Percentiles rank a stretch among this genome's conserved stretches.
Conservation (phyloP, 2,888 invertebrate genomes). For the Plemyria rubiginata region DNA sequence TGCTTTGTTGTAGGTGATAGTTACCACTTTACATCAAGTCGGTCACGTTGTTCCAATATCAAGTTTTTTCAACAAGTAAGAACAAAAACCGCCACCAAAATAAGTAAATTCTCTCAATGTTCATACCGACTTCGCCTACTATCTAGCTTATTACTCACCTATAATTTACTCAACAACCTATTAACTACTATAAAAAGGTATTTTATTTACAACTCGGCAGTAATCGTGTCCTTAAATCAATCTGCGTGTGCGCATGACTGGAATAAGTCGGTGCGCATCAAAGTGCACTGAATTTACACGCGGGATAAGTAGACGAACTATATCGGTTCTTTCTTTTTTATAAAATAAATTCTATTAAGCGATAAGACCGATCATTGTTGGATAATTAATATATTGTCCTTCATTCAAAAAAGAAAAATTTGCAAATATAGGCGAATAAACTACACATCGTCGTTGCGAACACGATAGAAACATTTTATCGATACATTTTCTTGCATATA, state of each 20-base stretch:
- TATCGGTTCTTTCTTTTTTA: background rate
- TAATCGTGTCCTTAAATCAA: constrained; percentile 21
- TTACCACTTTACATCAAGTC: too few relatives aligned
- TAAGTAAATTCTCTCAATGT: too few relatives aligned
- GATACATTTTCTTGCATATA: background rate
- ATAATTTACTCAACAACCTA: constrained; percentile 13
- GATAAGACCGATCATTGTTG: background rate
- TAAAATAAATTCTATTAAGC: too few relatives aligned
- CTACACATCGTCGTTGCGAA: too few relatives aligned
- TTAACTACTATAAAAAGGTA: constrained; percentile 14
- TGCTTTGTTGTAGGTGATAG: too few relatives aligned
- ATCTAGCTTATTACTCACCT: background rate
- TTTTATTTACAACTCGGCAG: constrained; percentile 18
- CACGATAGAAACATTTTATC: too few relatives aligned
- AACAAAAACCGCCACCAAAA: too few relatives aligned
- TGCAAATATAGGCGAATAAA: too few relatives aligned
- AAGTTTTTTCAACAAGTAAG: too few relatives aligned
- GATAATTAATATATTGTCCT: too few relatives aligned
- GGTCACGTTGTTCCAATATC: too few relatives aligned
- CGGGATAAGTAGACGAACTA: background rate
- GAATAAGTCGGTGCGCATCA: constrained; percentile 22
- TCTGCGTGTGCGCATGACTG: constrained; percentile 21
- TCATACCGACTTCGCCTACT: background rate
- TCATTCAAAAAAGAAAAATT: too few relatives aligned
- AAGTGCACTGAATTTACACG: constrained; percentile 2